Base-by-base conservation (phyloP, 2,888 invertebrate genomes). In the Ditylenchus weischeri region DNA sequence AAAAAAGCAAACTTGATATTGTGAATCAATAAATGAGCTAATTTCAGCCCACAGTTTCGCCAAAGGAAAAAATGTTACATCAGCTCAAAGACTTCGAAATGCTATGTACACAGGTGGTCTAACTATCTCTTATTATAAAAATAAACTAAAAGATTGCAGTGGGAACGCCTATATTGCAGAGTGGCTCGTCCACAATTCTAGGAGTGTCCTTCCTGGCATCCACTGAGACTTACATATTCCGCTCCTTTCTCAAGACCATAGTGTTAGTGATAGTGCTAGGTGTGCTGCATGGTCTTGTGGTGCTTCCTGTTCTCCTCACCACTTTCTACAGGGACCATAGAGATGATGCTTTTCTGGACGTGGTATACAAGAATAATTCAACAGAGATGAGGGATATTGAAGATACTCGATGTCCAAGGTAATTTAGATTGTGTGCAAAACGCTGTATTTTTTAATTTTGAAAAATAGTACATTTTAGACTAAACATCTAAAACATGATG, bases 231-330 rank as follows among this genome's bases (percentile, higher is more conserved):
- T 94, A 94, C 83, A 78, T 80, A 49, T 80, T 80, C 73, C 71
- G 79, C 18, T 79, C 79, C 21, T 88, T 80, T 70, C 71, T 80
- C 29, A 80, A 90, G 49, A 92, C 71, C 5, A 92, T 93, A 29
- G 91, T 93, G 83, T 87, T 94, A 80, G 93, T 94, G 0, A 91
- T 94, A 75, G 90, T 92, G 84, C 90, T 93, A 75, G 93, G 93
- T 57, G 92, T 93, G 2, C 88, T 93, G 88, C 94, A 94, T 83
- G 93, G 93, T 0, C 87, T 94, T 11, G 90, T 94, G 80, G 86
- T 94, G n/a, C 86, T 94, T 18, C 94, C 94, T 0, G 84, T 85
- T 7, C 75, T 85, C 18, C 77, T 85, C 7, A 84, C 64, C 21
- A 19, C 51, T 50, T 43, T 50, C 11, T 54, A 54, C 10, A 23